Evolutionary conservation across 2,113 vertebrate genomes (phyloP), one percentile per base, ranked within the genome.

Genomic region (Rana temporaria): DNA sequence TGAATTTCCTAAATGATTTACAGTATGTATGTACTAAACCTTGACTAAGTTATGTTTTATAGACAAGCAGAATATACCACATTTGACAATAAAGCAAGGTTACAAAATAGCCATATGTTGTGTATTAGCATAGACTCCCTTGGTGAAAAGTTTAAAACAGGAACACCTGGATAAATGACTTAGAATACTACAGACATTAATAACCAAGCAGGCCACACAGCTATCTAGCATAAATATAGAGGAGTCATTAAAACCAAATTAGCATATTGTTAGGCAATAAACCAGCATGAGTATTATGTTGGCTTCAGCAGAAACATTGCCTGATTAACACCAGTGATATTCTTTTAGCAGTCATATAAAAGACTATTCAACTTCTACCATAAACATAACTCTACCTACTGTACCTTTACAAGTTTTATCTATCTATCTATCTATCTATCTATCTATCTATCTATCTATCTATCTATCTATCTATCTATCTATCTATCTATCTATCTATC

Each of bases 261-360:
- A 73, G 71, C 71, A 73, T 73, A 73, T 73, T 73, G 24, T 59
- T 73, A 73, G 53, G 26, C 19, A 59, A 59, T 73, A 73, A 73
- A 73, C 55, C 7, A 73, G 71, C 71, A 59, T 7, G 18, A 59
- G 19, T 26, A 72, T 17, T 59, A 73, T 73, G 71, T 55, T 38
- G 26, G 17, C 71, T 55, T 73, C 71, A 73, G 53, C 71, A 73
- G 26, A 73, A 73, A 73, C 19, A 59, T 57, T 30, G 18, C 34
- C 59, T 59, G 26, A 73, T 73, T 34, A 57, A 73, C 71, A 73
- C 6, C 26, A 57, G 20, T 72, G 71, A 73, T 55, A 59, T 73
- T 38, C 71, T 32, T 73, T 73, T 34, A 59, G 26, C 71, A 73
- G 55, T 59, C 55, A 73, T 73, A 26, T 57, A 72, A 56, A 71